These are phyloP conservation scores for Centropristis striata DNA, from an alignment of 2,113 vertebrate species.

Conservation along the genomic window DNA sequence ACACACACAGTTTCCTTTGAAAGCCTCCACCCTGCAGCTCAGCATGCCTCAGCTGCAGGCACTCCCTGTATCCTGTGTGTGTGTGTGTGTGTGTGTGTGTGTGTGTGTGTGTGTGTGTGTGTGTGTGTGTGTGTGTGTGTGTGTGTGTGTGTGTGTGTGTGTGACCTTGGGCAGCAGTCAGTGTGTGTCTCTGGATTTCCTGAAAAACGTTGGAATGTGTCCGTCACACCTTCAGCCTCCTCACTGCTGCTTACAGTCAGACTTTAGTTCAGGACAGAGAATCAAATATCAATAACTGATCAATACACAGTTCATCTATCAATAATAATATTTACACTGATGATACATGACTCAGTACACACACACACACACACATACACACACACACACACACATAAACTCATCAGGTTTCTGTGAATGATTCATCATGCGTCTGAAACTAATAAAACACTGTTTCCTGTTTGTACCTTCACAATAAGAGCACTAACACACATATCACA, in stretches of 20 bases:
- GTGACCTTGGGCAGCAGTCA: constrained; percentile 17
- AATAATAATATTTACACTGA: no score
- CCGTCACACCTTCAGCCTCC: neutral
- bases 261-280: no score
- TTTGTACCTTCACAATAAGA: neutral
- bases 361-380: no score
- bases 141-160: constrained; percentile 28
- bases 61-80: constrained; percentile 7
- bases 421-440: no score
- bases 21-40: constrained; percentile 8
- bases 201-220: constrained; percentile 46
- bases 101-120: constrained; percentile 31
- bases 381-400: no score
- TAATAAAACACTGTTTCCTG: neutral
- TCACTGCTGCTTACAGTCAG: no score
- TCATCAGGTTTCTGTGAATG: no score
- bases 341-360: no score
- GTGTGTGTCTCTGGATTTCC: constrained; percentile 39
- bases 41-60: constrained; percentile 18
- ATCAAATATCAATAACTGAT: no score
- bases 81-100: constrained; percentile 19
- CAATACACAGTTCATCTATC: no score
- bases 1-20: neutral
- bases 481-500: neutral
- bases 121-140: constrained; percentile 35